Evolutionary conservation across 1,140 invertebrate genomes (phyloP), one percentile per base, ranked within the genome.

Genomic region (Halyomorpha halys): DNA sequence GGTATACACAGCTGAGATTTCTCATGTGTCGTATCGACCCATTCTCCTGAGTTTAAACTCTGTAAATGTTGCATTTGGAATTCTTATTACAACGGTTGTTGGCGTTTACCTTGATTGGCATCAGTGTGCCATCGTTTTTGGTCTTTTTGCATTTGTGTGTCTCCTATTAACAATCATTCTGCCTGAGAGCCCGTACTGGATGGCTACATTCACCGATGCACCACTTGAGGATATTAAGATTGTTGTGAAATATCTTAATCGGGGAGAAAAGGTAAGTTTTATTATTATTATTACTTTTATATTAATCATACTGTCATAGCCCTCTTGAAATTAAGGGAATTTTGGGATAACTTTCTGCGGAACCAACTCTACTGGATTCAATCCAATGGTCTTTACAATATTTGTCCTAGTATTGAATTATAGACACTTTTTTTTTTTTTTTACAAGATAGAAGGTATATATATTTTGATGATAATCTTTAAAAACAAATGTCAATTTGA

Each of bases 181-280:
- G 19, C 81, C 81, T 14, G 81, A 83, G 71, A 80, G 79, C 61
- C 82, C 82, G 0, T 74, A 80, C 65, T 83, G 82, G 82, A 71
- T 80, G 6, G 65, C 81, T 68, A 68, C 63, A 44, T 73, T 74
- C 61, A 56, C 53, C 23, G 18, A 56, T 23, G 15, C 19, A 23
- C 18, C 3, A 14, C 53, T 18, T 18, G 39, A 60, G 5, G 30
- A 60, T 8, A 39, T 25, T 18, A 30, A n/a, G 6, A 3, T 39
- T 1, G 23, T 56, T 4, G 23, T 56, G 1, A 21, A 23, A 23
- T 23, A 25, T 19, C 53, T 56, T 5, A 56, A 56, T 56, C 19
- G 23, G 21, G 27, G 2, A 9, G 15, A 21, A 23, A 2, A 56
- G 18, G 53, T 56, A 21, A 56, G 53, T 56, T 16, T 39, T 8